Base-by-base conservation (phyloP, 2,797 vertebrate species). In the Trematomus bernacchii region DNA sequence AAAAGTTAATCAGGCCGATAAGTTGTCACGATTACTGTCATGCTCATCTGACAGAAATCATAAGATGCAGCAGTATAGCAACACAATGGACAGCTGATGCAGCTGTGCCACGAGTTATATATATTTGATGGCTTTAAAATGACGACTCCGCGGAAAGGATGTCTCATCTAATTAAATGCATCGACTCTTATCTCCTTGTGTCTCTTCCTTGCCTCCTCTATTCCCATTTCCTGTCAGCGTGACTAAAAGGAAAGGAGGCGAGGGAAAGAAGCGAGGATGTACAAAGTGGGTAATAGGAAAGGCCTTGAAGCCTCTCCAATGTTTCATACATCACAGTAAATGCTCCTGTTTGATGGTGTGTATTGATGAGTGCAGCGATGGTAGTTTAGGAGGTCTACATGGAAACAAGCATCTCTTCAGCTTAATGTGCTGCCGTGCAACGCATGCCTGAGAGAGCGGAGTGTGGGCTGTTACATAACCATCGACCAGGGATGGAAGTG, bases 391-490 rank as follows among this genome's bases (percentile, higher is more conserved):
- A 80, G 62, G 18, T 61, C 46, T 40, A 60, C 77, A 76, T 81
- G 68, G 83, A 80, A 87, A 77, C 80, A 81, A 86, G 83, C 83
- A 71, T 85, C 80, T 77, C 80, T 73, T 79, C 66, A 76, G 62
- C 76, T 71, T 58, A 89, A 92, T 83, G 86, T 88, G 87, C 73
- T 52, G 73, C 19, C n/a, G 16, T 52, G 72, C 68, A 54, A 73
- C 64, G 83, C 69, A 27, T 63, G 71, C 61, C n/a, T 77, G 48
- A 72, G 65, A 65, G 66, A 86, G 70, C 18, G 15, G 66, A 86
- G 79, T 59, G 74, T 71, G 82, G 85, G 81, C 67, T 11, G 66
- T 93, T 93, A 91, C 75, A 74, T 92, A 92, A 94, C 62, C 63
- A 43, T 43, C 71, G 2, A 80, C 50, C 43, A 27, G 66, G 83